Evolutionary conservation across 2,888 invertebrate genomes (phyloP).

Genomic region (Drosophila rellima): DNA sequence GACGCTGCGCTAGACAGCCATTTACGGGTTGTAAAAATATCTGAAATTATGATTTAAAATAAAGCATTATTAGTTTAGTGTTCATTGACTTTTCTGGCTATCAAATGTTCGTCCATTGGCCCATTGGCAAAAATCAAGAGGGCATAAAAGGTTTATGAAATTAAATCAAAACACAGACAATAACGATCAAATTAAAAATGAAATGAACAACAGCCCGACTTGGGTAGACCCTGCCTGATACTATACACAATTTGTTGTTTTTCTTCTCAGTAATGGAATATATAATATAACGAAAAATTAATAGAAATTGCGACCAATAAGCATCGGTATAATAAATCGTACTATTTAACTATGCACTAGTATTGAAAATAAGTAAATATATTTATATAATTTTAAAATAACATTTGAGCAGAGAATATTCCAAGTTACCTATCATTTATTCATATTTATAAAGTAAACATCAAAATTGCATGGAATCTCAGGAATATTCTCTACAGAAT

Average conservation of each 20-base stretch:
- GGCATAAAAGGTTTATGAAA: not conserved
- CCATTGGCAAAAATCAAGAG: not conserved
- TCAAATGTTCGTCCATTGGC: not conserved
- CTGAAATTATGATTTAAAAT: constrained; percentile 48
- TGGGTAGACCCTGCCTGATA: not conserved
- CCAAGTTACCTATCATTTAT: not conserved
- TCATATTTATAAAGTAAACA: not conserved
- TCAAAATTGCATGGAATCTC: not conserved
- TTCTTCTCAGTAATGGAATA: not conserved
- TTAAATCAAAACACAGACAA: constrained; percentile 3
- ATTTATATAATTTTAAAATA: not conserved
- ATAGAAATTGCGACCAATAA: not conserved
- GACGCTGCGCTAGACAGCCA: constrained; percentile 37
- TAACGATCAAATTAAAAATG: not conserved
- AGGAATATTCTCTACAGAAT: not conserved
- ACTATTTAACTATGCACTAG: not conserved
- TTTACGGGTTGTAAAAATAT: constrained; percentile 40
- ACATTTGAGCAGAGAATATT: not conserved
- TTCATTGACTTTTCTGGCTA: constrained; percentile 18
- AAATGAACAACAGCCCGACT: not conserved
- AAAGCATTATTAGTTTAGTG: constrained; percentile 27
- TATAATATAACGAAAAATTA: not conserved
- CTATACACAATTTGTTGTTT: not conserved
- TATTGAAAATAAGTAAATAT: not conserved
- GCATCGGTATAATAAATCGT: not conserved